Percentiles rank a stretch among this genome's conserved stretches.
Conservation (phyloP, 2,113 vertebrate species). For the Vicugna pacos region DNA sequence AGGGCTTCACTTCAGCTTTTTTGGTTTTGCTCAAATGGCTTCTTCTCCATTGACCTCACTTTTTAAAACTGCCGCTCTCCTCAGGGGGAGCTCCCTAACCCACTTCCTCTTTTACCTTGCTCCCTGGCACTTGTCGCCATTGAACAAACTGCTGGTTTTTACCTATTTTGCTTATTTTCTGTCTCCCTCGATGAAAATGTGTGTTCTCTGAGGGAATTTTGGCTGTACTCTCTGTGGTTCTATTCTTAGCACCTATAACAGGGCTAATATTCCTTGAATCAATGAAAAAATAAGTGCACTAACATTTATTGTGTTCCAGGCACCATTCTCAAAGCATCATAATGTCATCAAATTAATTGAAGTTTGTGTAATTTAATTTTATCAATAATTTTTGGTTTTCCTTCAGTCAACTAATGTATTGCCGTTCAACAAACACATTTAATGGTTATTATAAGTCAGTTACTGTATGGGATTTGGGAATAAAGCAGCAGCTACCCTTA, state of each 20-base stretch:
- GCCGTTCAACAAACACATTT: neutral
- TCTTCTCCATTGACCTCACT: neutral
- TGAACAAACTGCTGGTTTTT: neutral
- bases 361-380: neutral
- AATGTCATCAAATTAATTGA: neutral
- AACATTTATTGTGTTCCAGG: neutral
- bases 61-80: neutral
- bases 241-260: neutral
- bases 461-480: neutral
- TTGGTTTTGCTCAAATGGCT: neutral
- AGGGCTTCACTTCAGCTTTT: rapidly evolving
- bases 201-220: neutral
- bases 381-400: neutral
- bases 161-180: neutral
- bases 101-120: rapidly evolving
- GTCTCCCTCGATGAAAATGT: neutral
- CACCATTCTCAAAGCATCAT: neutral
- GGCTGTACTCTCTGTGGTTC: neutral
- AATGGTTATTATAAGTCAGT: neutral
- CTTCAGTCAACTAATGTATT: neutral
- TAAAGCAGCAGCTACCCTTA: neutral
- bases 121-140: neutral
- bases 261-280: neutral
- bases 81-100: rapidly evolving
- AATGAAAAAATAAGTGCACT: neutral